A percentile compares a stretch with the other conserved stretches of the same genome.
Conservation (phyloP, 2,888 invertebrate genomes). For the Philaethria dido region DNA sequence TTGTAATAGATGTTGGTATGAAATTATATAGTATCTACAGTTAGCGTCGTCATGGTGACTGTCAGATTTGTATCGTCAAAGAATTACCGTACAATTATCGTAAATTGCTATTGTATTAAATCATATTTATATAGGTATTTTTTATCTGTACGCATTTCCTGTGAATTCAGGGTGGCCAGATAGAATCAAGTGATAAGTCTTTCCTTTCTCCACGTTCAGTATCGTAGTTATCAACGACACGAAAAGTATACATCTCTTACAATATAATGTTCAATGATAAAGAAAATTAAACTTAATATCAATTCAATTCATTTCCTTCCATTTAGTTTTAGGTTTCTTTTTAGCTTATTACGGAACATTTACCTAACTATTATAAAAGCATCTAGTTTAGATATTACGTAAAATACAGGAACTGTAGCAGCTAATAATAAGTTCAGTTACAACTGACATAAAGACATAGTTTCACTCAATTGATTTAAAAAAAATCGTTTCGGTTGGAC, state of each 20-base stretch:
- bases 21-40: neutral
- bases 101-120: neutral
- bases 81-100: neutral
- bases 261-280: no score
- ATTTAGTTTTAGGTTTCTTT: constrained; percentile 10
- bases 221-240: no score
- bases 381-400: constrained; percentile 9
- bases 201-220: neutral
- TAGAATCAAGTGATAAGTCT: neutral
- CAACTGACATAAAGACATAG: constrained; percentile 41
- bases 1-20: constrained; percentile 8
- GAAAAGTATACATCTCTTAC: no score
- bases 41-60: constrained; percentile 19
- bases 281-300: constrained; percentile 39
- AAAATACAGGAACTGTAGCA: neutral
- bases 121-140: neutral
- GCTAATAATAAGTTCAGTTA: constrained; percentile 29
- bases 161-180: neutral
- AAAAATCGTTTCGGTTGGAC: constrained; percentile 43
- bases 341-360: constrained; percentile 20
- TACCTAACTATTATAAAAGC: constrained; percentile 20
- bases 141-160: neutral
- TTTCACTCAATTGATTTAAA: constrained; percentile 44
- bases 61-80: neutral
- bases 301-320: constrained; percentile 37